These are phyloP conservation scores for Gallinago media DNA, from an alignment of 2,113 vertebrate species.

Conservation along the genomic window DNA sequence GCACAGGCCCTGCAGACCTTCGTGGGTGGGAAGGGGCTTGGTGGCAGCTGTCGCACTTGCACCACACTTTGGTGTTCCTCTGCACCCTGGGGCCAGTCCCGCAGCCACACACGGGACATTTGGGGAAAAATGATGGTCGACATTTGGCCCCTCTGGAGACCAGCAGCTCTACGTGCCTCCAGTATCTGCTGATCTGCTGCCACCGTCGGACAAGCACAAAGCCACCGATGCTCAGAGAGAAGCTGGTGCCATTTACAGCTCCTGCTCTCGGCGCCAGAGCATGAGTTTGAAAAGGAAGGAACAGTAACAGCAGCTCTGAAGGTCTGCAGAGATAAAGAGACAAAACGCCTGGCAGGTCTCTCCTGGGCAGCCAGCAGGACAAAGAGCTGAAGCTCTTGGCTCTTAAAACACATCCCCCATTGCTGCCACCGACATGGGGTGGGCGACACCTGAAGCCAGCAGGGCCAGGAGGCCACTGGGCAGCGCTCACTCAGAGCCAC, in stretches of 20 bases:
- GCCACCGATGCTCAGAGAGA: background rate
- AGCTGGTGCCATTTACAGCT: background rate
- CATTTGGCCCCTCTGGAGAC: background rate
- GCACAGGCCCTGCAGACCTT: accelerated
- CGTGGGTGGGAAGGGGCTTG: background rate
- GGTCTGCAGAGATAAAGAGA: background rate
- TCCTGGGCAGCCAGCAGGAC: background rate
- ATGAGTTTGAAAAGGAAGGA: background rate
- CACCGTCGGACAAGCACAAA: background rate
- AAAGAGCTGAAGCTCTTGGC: background rate
- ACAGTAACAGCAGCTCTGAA: background rate
- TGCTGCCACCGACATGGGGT: accelerated
- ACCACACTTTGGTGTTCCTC: accelerated
- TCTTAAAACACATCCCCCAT: background rate
- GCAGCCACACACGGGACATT: accelerated
- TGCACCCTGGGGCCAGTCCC: accelerated
- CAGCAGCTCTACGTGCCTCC: background rate
- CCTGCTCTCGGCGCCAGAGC: background rate
- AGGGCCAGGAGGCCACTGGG: accelerated
- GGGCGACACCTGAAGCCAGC: background rate
- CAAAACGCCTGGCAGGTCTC: background rate
- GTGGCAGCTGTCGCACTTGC: background rate
- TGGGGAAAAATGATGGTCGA: accelerated
- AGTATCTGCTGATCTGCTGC: background rate
- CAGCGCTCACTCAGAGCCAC: accelerated